Percentiles rank a stretch among this genome's conserved stretches.
Conservation (phyloP, 2,888 invertebrate species). For the Macrosoma leucophasiata region DNA sequence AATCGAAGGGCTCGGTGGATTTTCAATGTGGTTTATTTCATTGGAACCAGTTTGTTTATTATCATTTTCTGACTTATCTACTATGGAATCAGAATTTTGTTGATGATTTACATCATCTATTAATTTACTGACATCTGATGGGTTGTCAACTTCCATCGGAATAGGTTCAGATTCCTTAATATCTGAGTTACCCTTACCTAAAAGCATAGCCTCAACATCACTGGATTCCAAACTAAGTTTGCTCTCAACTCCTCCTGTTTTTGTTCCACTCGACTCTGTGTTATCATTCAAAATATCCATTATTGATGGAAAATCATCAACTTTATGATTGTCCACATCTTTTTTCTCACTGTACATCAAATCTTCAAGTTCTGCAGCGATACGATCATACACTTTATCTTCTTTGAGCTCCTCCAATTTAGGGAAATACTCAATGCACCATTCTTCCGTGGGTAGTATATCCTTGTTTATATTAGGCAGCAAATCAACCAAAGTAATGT, state of each 20-base stretch:
- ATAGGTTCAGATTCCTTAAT: conserved; percentile 25
- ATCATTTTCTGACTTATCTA: conserved; percentile 24
- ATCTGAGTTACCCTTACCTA: conserved; percentile 43
- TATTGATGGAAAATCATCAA: conserved; percentile 64
- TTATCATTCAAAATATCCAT: conserved; percentile 64
- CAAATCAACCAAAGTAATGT: conserved; percentile 46
- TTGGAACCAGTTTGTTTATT: conserved; percentile 24
- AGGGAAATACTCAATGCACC: conserved; percentile 66
- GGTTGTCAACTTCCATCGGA: conserved; percentile 50
- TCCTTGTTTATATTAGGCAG: conserved; percentile 46
- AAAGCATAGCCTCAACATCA: conserved; percentile 68
- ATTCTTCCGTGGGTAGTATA: conserved; percentile 59
- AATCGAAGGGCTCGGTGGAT: conserved; percentile 60
- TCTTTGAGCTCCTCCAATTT: conserved; percentile 57
- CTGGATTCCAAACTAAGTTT: conserved; percentile 54
- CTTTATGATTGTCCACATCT: conserved; percentile 37
- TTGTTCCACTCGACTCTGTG: conserved; percentile 33
- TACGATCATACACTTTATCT: conserved; percentile 69
- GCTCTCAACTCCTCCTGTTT: conserved; percentile 41
- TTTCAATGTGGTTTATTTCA: conserved; percentile 40
- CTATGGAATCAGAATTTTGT: conserved; percentile 30
- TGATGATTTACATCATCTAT: conserved; percentile 44
- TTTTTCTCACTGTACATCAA: conserved; percentile 64
- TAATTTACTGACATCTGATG: conserved; percentile 38
- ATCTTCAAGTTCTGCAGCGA: conserved; percentile 69